Evolutionary conservation across 2,113 vertebrate species (phyloP).

Genomic region (Rhegmatorhina hoffmannsi): DNA sequence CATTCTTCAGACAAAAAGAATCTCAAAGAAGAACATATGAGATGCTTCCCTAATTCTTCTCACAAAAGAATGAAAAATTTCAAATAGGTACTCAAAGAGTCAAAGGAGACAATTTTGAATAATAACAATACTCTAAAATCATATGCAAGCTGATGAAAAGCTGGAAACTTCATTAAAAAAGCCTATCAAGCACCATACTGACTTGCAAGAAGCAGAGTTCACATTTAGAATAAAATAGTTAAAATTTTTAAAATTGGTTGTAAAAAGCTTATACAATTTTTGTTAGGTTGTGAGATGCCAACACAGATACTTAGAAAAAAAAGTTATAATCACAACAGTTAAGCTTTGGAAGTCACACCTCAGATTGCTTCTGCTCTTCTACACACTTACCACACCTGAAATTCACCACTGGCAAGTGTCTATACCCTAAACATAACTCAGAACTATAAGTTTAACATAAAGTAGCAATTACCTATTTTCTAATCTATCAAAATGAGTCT

Average conservation of each 20-base stretch:
- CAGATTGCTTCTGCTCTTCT: background rate
- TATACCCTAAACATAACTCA: background rate
- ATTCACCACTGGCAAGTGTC: background rate
- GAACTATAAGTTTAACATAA: background rate
- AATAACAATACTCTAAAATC: background rate
- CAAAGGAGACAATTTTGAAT: background rate
- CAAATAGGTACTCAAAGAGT: background rate
- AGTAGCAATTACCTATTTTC: background rate
- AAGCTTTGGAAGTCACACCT: background rate
- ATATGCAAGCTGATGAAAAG: background rate
- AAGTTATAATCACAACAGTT: background rate
- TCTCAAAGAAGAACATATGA: background rate
- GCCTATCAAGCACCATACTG: fast-evolving
- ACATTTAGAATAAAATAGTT: background rate
- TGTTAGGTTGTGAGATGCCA: background rate
- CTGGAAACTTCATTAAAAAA: background rate
- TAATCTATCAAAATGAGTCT: background rate
- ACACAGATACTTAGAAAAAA: background rate
- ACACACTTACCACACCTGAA: background rate
- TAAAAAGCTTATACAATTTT: background rate
- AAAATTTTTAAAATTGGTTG: background rate
- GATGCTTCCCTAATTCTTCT: background rate
- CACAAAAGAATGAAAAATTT: background rate
- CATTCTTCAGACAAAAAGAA: background rate
- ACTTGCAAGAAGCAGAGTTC: background rate